These are phyloP conservation scores for Noctua pronuba DNA, from an alignment of 2,888 invertebrate species.

Conservation along the genomic window DNA sequence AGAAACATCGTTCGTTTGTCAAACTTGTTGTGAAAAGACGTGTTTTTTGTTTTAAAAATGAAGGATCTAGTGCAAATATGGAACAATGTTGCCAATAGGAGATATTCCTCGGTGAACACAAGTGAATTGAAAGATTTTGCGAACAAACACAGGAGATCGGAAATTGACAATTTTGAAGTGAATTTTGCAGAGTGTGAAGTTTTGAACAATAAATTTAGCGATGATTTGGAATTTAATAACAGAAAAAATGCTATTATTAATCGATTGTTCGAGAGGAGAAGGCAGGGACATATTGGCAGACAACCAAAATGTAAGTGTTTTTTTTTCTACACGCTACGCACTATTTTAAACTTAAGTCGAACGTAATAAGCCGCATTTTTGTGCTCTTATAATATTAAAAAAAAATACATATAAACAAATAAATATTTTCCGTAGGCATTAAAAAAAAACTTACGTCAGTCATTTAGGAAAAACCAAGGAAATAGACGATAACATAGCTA, in stretches of 20 bases:
- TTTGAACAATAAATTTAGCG: slow-evolving; percentile 79
- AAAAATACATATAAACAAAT: not conserved
- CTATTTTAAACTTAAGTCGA: not conserved
- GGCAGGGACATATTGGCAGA: slow-evolving; percentile 78
- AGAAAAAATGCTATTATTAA: slow-evolving; percentile 85
- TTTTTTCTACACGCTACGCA: not conserved
- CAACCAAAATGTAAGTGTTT: slow-evolving; percentile 85
- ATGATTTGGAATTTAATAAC: slow-evolving; percentile 82
- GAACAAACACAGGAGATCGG: slow-evolving; percentile 78
- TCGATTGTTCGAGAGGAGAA: slow-evolving; percentile 81
- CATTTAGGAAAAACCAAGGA: not conserved
- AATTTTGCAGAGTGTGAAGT: slow-evolving; percentile 84
- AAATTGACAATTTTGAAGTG: slow-evolving; percentile 80
- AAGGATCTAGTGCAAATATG: slow-evolving; percentile 92
- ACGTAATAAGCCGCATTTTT: not conserved
- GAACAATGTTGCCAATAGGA: slow-evolving; percentile 87
- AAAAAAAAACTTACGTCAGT: not conserved
- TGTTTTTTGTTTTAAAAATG: slow-evolving; percentile 81
- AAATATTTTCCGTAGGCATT: not conserved
- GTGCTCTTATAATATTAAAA: too few relatives aligned
- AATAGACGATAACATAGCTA: not conserved
- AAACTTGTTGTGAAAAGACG: slow-evolving; percentile 52
- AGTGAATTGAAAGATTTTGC: slow-evolving; percentile 81
- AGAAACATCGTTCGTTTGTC: slow-evolving; percentile 46
- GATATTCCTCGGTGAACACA: slow-evolving; percentile 90